A percentile compares a stretch with the other conserved stretches of the same genome.
Evolutionary conservation across 1,140 invertebrate species (phyloP).

Genomic region (Ooceraea biroi): DNA sequence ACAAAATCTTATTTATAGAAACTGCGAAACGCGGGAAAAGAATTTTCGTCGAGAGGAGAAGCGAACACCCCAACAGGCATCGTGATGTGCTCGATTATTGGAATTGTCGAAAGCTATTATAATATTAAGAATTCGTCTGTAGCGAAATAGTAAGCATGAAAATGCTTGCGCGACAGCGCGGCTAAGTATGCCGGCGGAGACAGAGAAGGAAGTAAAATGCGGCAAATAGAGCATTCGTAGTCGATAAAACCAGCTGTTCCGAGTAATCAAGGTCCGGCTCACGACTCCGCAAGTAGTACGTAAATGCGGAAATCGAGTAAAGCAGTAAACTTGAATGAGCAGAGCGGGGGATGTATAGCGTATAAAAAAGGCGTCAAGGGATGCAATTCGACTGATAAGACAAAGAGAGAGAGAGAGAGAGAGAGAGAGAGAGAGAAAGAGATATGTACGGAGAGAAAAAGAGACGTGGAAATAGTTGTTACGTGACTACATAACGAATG

Average conservation of each 20-base stretch:
- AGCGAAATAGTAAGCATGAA: not conserved
- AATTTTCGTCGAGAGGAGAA: not conserved
- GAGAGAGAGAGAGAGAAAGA: not conserved
- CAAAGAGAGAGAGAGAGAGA: not conserved
- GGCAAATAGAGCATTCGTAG: slow-evolving; percentile 1
- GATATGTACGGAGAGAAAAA: not conserved
- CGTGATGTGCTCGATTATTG: not conserved
- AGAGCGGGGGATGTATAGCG: slow-evolving; percentile 27
- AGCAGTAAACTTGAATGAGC: slow-evolving; percentile 28
- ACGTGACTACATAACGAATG: slow-evolving; percentile 54
- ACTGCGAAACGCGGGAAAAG: no score
- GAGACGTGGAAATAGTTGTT: slow-evolving; percentile 3
- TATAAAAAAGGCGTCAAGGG: slow-evolving; percentile 55
- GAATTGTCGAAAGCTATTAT: not conserved
- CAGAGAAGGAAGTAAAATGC: slow-evolving; percentile 36
- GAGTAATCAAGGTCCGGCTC: slow-evolving; percentile 33
- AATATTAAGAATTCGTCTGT: slow-evolving; percentile 14
- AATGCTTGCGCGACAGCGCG: not conserved
- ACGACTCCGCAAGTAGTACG: slow-evolving; percentile 33
- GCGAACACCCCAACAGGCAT: not conserved
- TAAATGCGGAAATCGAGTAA: slow-evolving; percentile 44
- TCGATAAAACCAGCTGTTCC: slow-evolving; percentile 46
- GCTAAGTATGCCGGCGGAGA: not conserved
- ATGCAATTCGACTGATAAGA: slow-evolving; percentile 24
- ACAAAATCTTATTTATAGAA: no score